Evolutionary conservation across 2,797 vertebrate species (phyloP), one percentile per base, ranked within the genome.

Genomic region (Gymnoscopelus microlampas): DNA sequence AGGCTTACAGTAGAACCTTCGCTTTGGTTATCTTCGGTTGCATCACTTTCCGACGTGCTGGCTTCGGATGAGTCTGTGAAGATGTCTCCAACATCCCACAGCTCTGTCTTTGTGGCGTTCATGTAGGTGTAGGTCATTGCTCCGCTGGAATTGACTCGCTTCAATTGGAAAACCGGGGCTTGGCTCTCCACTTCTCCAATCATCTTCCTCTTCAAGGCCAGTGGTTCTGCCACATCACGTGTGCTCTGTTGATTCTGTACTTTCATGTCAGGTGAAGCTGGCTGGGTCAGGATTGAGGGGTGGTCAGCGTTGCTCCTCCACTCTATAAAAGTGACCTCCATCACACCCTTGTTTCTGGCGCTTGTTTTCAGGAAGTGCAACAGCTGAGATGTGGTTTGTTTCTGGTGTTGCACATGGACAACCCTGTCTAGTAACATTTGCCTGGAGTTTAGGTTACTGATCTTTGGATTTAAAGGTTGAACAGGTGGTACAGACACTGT

Each of bases 31-130:
- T 61, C 47, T 47, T 68, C 39, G 19, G 1, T 2, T 3, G 14
- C 47, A 9, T 66, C 51, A 5, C 66, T 35, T 73, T 68, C 76
- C 29, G 26, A 55, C 7, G 44, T 3, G 10, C 7, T 60, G 2
- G 9, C 39, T 0, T 71, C 55, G 5, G 53, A 51, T 1, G 56
- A 61, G 1, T 13, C 77, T 23, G 79, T 81, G 39, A 78, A 73
- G 54, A 94, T 73, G 59, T 92, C 79, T 54, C 85, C 90, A 2
- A 92, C 48, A 70, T 95, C 93, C 94, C 94, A 95, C 47, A 94
- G 55, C 73, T 94, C 93, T 8, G 84, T 92, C 66, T 88, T 76
- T n/a, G 92, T 91, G 39, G 90, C 89, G 29, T 93, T 88, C 60
- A 90, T 66, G 60, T 85, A 94, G 32, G 82, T 81, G 78, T 91